Evolutionary conservation across 2,797 vertebrate species (phyloP), one percentile per base, ranked within the genome.

Genomic region (Furcifer pardalis): DNA sequence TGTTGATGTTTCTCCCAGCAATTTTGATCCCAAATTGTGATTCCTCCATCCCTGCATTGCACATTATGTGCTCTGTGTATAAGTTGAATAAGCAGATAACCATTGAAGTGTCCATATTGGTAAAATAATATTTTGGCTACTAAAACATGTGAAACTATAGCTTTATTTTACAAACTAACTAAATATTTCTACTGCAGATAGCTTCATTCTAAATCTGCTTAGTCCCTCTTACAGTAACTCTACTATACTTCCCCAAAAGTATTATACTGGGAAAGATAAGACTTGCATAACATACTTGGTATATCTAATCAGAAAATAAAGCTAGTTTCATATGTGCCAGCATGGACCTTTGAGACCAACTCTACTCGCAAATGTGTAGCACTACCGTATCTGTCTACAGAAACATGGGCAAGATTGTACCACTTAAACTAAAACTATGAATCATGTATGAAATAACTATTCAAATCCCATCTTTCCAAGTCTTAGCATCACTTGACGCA

Each of bases 271-370:
- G 0, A 68, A 84, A 85, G 69, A 78, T 19, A 37, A 76, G 35
- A 56, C n/a, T 40, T 77, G 65, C 56, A 40, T 60, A 62, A 77
- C 19, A 35, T 49, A 82, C 0, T 0, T 40, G 0, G 0, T 40
- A 44, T 32, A 44, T 37, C 83, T 73, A 3, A 0, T 19, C n/a
- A 80, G 44, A 30, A 30, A 72, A 0, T 32, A 78, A 71, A 40
- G 25, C 27, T 78, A 71, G 40, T 62, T 78, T 65, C 72, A 37
- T 15, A 65, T 37, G 66, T 37, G 66, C n/a, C 66, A 63, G 82
- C 2, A 6, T 62, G 66, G 30, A 72, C 32, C 49, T 77, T 46
- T 60, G 37, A 77, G 56, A 46, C 49, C 30, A 35, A 56, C 46
- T 68, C 82, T 13, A 35, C 27, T 35, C 72, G 79, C 42, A 73